These are phyloP conservation scores for Carassius gibelio DNA, from an alignment of 2,113 vertebrate genomes.

Conservation along the genomic window DNA sequence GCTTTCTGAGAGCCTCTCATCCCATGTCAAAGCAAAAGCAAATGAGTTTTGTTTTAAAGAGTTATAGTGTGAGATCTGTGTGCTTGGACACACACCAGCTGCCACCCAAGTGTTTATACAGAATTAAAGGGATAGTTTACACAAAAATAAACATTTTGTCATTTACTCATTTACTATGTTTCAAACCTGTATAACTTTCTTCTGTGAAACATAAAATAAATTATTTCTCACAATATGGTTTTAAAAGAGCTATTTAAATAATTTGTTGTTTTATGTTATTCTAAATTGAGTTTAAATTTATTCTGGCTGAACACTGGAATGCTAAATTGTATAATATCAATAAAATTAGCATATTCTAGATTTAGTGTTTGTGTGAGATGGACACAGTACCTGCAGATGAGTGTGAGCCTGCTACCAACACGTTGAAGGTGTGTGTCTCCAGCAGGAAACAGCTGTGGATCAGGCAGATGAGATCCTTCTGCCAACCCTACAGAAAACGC, in stretches of 20 bases:
- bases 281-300: background rate
- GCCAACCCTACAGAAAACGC: slow-evolving; percentile 65
- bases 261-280: background rate
- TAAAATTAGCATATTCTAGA: background rate
- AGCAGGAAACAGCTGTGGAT: slow-evolving; percentile 59
- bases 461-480: slow-evolving; percentile 26
- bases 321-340: background rate
- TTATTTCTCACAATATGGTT: background rate
- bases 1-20: background rate
- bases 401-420: slow-evolving; percentile 55
- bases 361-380: slow-evolving; percentile 25
- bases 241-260: background rate
- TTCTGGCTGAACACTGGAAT: background rate
- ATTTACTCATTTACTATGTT: background rate
- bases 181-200: background rate
- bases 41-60: background rate
- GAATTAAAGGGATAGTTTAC: background rate
- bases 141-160: background rate
- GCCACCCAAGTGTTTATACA: background rate
- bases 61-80: background rate
- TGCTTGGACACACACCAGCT: background rate
- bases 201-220: background rate
- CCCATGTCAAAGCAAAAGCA: slow-evolving; percentile 6
- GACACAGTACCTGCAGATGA: slow-evolving; percentile 73
- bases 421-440: slow-evolving; percentile 55